Conservation (phyloP, 2,797 vertebrate species). For the Alauda arvensis region DNA sequence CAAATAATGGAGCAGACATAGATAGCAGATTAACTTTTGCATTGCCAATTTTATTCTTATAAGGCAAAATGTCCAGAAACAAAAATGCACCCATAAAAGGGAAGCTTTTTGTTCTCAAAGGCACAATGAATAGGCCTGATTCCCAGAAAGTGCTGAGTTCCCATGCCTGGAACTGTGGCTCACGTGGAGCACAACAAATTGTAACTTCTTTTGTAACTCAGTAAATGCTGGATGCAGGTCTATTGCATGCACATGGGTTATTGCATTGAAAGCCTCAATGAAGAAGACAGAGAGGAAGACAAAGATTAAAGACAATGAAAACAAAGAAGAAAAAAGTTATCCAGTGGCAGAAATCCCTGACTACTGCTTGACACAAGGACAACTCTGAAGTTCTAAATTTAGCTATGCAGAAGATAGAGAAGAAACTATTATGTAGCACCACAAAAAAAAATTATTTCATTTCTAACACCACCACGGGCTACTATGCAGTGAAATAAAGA, state of each 20-base stretch:
- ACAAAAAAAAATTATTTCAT: not conserved
- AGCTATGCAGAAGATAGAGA: not conserved
- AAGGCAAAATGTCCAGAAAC: not conserved
- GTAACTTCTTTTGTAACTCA: not conserved
- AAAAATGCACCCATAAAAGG: not conserved
- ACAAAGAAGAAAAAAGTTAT: too few relatives aligned
- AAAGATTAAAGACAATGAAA: not conserved
- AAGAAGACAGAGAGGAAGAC: not conserved
- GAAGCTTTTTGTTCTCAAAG: not conserved
- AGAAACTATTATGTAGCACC: not conserved
- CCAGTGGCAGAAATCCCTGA: not conserved
- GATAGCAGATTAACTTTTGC: not conserved
- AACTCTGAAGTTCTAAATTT: not conserved
- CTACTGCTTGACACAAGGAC: not conserved
- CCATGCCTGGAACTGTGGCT: not conserved
- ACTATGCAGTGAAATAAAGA: not conserved
- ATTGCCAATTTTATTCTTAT: not conserved
- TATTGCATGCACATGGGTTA: not conserved
- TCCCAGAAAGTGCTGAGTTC: not conserved
- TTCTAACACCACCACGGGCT: not conserved
- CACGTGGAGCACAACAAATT: fast-evolving
- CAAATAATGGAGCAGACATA: not conserved
- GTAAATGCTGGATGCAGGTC: not conserved
- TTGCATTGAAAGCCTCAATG: not conserved
- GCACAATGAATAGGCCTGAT: not conserved